Percentiles rank a stretch among this genome's conserved stretches.
phyloP scores from a whole-genome alignment of 2,113 vertebrate species.

The Plecotus auritus region DNA sequence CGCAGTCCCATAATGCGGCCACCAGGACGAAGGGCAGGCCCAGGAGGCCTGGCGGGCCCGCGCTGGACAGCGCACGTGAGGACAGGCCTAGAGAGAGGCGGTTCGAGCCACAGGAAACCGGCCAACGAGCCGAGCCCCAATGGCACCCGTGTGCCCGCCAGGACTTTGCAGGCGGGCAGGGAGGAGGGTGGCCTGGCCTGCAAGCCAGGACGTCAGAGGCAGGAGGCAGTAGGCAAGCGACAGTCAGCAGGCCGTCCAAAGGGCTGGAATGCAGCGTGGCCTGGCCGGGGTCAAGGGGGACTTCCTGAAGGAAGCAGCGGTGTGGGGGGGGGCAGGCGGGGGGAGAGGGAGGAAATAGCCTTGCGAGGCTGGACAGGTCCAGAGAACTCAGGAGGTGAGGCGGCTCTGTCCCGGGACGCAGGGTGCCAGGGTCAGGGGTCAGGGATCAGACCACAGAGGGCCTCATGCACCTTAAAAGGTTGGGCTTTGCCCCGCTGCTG shows the following conservation, averaged over 20 bases:
- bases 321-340: rapidly evolving
- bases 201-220: background rate
- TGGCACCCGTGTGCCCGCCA: rapidly evolving
- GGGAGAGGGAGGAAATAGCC: background rate
- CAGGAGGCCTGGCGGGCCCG: background rate
- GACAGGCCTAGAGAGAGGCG: background rate
- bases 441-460: background rate
- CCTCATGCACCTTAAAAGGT: too few species aligned
- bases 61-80: background rate
- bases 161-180: background rate
- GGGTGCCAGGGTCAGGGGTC: background rate
- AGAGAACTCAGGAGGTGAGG: background rate
- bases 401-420: rapidly evolving
- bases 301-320: background rate
- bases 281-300: background rate
- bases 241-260: rapidly evolving
- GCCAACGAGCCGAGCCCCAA: rapidly evolving
- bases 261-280: background rate
- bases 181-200: background rate
- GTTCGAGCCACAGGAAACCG: background rate
- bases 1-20: rapidly evolving
- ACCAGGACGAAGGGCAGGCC: background rate
- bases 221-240: background rate
- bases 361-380: background rate
- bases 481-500: too few species aligned